Conservation (phyloP, 2,113 vertebrate species). For the Carassius carassius region DNA sequence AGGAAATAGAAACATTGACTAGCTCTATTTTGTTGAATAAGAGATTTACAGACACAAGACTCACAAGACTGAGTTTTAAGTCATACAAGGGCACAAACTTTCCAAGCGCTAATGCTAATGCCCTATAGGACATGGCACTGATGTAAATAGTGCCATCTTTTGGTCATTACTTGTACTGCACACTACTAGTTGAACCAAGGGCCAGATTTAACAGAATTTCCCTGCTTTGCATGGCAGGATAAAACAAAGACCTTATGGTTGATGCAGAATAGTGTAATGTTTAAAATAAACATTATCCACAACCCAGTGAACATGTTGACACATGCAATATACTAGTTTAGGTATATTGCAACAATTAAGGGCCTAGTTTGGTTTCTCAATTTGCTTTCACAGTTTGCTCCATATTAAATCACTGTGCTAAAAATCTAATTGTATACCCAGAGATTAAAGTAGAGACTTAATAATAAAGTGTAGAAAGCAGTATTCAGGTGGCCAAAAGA, state of each 20-base stretch:
- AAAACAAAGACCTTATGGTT: slow-evolving; percentile 65
- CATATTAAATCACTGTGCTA: slow-evolving; percentile 47
- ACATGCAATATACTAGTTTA: not conserved
- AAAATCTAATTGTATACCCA: slow-evolving; percentile 44
- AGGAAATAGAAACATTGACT: slow-evolving; percentile 58
- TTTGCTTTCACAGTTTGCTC: not conserved
- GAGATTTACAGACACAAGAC: slow-evolving; percentile 35
- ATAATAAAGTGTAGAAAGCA: not conserved
- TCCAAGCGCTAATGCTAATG: slow-evolving; percentile 1
- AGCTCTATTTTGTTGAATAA: slow-evolving; percentile 51
- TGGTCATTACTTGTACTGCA: slow-evolving; percentile 36
- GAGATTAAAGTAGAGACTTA: slow-evolving; percentile 29
- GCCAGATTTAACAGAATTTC: slow-evolving; percentile 55
- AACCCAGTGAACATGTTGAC: not conserved
- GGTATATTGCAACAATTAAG: not conserved
- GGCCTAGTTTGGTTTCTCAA: not conserved
- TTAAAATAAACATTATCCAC: slow-evolving; percentile 45
- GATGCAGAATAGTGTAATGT: slow-evolving; percentile 63
- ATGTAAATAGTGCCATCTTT: slow-evolving; percentile 33
- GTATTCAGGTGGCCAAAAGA: not conserved
- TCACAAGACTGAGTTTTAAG: slow-evolving; percentile 48
- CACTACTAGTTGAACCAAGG: not conserved
- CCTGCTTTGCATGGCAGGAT: slow-evolving; percentile 60
- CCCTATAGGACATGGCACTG: not conserved
- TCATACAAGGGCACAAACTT: slow-evolving; percentile 24